Percentiles rank a stretch among this genome's conserved stretches.
Evolutionary conservation across 1,140 invertebrate genomes (phyloP).

Genomic region (Formica exsecta): DNA sequence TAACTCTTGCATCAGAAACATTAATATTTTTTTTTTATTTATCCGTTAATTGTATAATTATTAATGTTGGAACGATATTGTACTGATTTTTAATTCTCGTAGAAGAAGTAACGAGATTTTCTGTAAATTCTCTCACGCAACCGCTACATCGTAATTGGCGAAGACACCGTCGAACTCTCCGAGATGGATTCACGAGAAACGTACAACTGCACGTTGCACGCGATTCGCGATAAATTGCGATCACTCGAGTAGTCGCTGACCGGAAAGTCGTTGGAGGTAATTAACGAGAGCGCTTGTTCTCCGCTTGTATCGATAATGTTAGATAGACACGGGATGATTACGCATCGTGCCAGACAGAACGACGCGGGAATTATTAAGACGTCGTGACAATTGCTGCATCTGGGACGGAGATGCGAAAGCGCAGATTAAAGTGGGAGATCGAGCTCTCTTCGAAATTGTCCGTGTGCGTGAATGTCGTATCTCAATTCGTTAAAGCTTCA

Average conservation of each 20-base stretch:
- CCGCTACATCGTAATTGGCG: constrained; percentile 15
- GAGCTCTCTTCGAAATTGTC: constrained; percentile 18
- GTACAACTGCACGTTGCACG: neutral
- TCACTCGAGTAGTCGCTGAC: constrained; percentile 38
- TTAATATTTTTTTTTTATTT: neutral
- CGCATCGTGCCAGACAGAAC: constrained; percentile 1
- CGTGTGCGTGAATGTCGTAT: neutral
- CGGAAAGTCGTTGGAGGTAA: constrained; percentile 46
- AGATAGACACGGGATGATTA: constrained; percentile 35
- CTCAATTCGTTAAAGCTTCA: constrained; percentile 12
- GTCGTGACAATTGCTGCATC: constrained; percentile 18
- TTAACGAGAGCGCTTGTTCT: constrained; percentile 44
- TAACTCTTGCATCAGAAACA: neutral
- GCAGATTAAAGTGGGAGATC: constrained; percentile 28
- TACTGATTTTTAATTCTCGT: neutral
- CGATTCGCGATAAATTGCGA: constrained; percentile 36
- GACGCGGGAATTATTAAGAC: constrained; percentile 27
- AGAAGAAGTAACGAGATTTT: neutral
- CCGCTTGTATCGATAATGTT: constrained; percentile 31
- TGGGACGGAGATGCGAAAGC: neutral
- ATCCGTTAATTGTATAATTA: no score
- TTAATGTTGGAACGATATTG: neutral
- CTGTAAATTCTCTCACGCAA: neutral
- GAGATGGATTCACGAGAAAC: neutral
- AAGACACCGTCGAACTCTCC: constrained; percentile 5